Base-by-base conservation (phyloP, 2,888 invertebrate species). In the Chrysina gloriosa region DNA sequence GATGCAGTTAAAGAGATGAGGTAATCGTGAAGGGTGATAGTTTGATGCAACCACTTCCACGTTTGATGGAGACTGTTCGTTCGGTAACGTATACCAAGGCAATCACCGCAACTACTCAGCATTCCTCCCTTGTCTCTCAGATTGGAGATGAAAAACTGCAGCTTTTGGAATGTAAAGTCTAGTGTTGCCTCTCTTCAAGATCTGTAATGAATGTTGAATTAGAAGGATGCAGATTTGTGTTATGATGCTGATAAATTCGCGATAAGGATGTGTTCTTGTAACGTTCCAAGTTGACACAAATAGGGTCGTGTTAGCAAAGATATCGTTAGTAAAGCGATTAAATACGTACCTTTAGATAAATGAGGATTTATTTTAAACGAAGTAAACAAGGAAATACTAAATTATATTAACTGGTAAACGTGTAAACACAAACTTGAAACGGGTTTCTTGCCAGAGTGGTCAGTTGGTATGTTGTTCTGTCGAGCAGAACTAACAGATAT, bases 11-110 rank as follows among this genome's bases (percentile, higher is more conserved):
- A 88, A 77, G 92, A 89, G 84, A 94, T 92, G 79, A 95, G 87
- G 81, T 94, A 94, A 79, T 94, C 93, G 88, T 95, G 95, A 70
- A 95, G 88, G 78, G 91, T 91, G 80, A 93, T 92, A 74, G 95
- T 95, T 84, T 94, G 94, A 84, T 95, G 95, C 84, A 95, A 86
- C 95, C 95, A 95, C 94, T 95, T 95, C 92, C 93, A 95, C 82
- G 95, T 95, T 85, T 94, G 94, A 85, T 95, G 94, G 85, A 94
- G 90, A 85, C 90, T 89, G 86, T 91, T 92, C 85, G 92, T 91
- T 87, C 94, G 93, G 89, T 89, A 90, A 86, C 94, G 92, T 86
- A 94, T 92, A 88, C 92, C 93, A 88, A 94, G 87, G 89, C 92
- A 92, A 84, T 92, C 92, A 84, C 90, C 89, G 84, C 89, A 90